Evolutionary conservation across 2,113 vertebrate genomes (phyloP).

Genomic region (Crotalus viridis): DNA sequence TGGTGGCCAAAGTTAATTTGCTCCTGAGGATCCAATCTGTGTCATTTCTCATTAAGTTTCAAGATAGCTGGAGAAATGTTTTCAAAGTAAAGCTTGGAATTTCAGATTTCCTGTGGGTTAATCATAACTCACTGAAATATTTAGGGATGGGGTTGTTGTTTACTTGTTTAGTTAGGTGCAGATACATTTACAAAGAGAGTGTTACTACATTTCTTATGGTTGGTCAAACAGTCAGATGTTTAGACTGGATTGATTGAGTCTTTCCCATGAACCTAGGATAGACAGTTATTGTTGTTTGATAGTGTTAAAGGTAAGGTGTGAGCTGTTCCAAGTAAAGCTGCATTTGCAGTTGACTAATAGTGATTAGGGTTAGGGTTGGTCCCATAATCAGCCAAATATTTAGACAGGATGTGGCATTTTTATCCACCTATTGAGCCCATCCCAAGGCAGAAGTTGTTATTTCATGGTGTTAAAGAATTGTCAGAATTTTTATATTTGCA

Average conservation of each 20-base stretch:
- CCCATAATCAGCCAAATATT: background rate
- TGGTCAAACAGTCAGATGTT: background rate
- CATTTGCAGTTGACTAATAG: background rate
- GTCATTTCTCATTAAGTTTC: constrained; percentile 57
- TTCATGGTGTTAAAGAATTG: no score
- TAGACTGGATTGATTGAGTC: background rate
- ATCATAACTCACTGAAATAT: constrained; percentile 58
- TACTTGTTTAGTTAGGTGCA: constrained; percentile 29
- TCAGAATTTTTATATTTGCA: background rate
- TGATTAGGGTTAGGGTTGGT: background rate
- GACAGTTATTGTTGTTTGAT: background rate
- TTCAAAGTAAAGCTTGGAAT: constrained; percentile 55
- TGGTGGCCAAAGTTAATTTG: constrained; percentile 39
- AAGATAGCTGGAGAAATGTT: constrained; percentile 43
- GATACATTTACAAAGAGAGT: constrained; percentile 34
- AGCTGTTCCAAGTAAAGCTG: background rate
- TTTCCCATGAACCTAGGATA: background rate
- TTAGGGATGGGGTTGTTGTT: constrained; percentile 27
- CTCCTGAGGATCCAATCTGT: constrained; percentile 37
- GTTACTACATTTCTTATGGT: constrained; percentile 31
- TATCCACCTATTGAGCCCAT: background rate
- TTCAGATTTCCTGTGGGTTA: constrained; percentile 56
- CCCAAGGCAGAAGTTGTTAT: no score
- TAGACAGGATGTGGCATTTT: background rate
- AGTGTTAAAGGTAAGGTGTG: background rate